A percentile compares a stretch with the other conserved stretches of the same genome.
Conservation (phyloP, 1,140 invertebrate genomes). For the Drosophila kurseongensis region DNA sequence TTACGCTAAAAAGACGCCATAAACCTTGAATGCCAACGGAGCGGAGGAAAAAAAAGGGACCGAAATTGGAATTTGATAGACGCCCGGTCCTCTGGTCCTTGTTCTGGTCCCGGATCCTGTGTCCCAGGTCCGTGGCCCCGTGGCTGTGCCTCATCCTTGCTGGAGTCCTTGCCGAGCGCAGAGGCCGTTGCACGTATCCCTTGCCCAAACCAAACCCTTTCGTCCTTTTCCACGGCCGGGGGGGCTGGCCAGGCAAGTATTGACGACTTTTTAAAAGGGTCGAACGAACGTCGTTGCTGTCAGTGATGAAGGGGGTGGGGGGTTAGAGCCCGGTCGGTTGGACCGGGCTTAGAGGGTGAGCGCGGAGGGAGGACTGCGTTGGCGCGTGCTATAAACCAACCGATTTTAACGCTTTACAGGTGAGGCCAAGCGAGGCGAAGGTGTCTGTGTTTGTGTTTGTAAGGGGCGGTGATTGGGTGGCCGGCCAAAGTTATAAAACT, state of each 20-base stretch:
- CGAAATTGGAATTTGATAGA: conserved; percentile 82
- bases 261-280: conserved; percentile 83
- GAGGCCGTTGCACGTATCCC: conserved; percentile 63
- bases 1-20: conserved; percentile 81
- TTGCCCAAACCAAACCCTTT: conserved; percentile 31
- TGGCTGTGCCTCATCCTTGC: conserved; percentile 14
- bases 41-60: conserved; percentile 69
- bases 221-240: not conserved
- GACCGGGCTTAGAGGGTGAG: conserved; percentile 11
- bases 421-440: conserved; percentile 25
- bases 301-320: conserved; percentile 14
- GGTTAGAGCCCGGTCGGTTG: not conserved
- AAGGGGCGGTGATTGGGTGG: conserved; percentile 24
- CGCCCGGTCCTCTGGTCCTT: conserved; percentile 43
- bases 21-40: conserved; percentile 70
- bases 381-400: conserved; percentile 80
- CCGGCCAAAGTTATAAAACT: conserved; percentile 79
- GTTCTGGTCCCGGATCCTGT: conserved; percentile 4
- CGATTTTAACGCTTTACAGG: conserved; percentile 72
- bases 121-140: conserved; percentile 13
- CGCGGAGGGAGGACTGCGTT: conserved; percentile 31
- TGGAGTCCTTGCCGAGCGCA: conserved; percentile 40
- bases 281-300: conserved; percentile 61
- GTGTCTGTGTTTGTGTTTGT: conserved; percentile 30
- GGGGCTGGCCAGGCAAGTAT: conserved; percentile 55